Percentiles rank a stretch among this genome's conserved stretches.
These are phyloP conservation scores for Psittacula derbiana DNA, from an alignment of 2,797 vertebrate genomes.

Conservation along the genomic window DNA sequence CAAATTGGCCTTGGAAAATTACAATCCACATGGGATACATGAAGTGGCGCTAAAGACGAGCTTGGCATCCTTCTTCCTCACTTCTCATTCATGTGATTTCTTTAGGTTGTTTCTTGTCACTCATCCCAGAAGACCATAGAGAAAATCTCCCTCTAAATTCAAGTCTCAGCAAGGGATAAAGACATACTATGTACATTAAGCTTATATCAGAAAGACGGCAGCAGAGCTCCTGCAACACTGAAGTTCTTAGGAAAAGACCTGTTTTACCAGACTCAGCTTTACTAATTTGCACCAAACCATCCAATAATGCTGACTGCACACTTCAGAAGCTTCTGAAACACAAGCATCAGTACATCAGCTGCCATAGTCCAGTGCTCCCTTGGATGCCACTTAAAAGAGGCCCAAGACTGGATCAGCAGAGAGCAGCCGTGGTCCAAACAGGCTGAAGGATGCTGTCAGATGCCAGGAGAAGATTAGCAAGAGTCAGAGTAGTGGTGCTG, in stretches of 20 bases:
- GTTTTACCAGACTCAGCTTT: not conserved
- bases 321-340: not conserved
- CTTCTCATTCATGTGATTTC: not conserved
- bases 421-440: not conserved
- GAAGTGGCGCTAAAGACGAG: not conserved
- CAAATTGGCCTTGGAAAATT: not conserved
- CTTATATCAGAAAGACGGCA: constrained; percentile 8
- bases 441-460: not conserved
- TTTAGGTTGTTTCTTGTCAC: not conserved
- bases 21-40: not conserved
- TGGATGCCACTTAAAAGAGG: not conserved
- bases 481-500: not conserved
- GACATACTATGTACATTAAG: not conserved
- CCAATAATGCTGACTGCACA: not conserved
- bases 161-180: constrained; percentile 24
- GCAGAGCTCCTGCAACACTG: not conserved
- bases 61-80: not conserved
- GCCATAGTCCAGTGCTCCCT: not conserved
- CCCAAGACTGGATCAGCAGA: not conserved
- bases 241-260: not conserved
- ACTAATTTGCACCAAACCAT: not conserved
- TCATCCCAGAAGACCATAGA: not conserved
- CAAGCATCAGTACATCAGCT: not conserved
- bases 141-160: constrained; percentile 16
- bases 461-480: not conserved